A percentile compares a stretch with the other conserved stretches of the same genome.
Conservation (phyloP, 2,113 vertebrate genomes). For the Rissa tridactyla region DNA sequence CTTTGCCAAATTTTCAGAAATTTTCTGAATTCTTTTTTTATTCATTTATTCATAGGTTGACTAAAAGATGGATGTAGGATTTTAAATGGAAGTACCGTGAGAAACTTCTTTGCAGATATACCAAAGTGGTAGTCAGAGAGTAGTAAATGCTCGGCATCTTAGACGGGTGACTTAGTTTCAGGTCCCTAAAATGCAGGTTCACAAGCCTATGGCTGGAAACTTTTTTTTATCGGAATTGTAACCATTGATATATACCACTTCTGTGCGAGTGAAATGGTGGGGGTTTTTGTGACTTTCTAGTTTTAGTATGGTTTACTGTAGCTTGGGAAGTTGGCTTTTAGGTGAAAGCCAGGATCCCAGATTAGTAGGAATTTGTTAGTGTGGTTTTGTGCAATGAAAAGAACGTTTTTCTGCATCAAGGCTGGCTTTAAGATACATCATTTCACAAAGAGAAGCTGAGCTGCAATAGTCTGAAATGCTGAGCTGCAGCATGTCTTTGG, state of each 20-base stretch:
- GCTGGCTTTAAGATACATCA: not conserved
- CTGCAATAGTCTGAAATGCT: not conserved
- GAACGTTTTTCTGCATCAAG: not conserved
- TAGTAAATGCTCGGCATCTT: not conserved
- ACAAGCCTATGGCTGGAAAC: not conserved
- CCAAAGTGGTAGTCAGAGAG: not conserved
- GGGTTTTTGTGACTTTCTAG: not conserved
- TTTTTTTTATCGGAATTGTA: not conserved
- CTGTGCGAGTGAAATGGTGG: not conserved
- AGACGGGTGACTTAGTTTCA: not conserved
- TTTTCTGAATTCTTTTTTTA: not conserved
- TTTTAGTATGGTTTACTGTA: not conserved
- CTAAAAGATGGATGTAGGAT: not conserved
- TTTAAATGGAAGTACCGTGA: not conserved
- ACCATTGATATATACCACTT: not conserved
- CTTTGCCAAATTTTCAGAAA: not conserved
- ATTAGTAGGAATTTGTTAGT: not conserved
- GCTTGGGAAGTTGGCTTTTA: not conserved
- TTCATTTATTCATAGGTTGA: not conserved
- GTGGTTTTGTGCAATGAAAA: not conserved
- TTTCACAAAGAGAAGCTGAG: not conserved
- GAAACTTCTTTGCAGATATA: not conserved
- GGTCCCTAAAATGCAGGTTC: not conserved
- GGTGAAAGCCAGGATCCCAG: not conserved
- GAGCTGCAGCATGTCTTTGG: not conserved